Evolutionary conservation across 2,888 invertebrate genomes (phyloP), one percentile per base, ranked within the genome.

Genomic region (Lepidocyrtoides sp.): DNA sequence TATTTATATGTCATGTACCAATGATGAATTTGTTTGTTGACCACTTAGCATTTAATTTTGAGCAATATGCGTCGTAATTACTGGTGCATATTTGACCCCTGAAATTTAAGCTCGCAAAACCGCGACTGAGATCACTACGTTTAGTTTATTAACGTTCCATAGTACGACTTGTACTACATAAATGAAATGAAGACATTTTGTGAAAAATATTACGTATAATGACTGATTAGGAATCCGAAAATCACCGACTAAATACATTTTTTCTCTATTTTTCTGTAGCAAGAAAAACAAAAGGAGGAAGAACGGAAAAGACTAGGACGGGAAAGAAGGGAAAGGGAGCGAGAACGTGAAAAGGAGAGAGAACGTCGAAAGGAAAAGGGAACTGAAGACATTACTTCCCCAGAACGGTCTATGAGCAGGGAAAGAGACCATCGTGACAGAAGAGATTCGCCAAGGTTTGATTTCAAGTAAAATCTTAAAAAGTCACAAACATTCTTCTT

Each of bases 271-370:
- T 93, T 75, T 69, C 8, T 89, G 29, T 88, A 97, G 96, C 97
- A 97, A 95, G 97, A 97, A 95, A 97, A 97, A 95, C 97, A 97
- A 95, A 97, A 97, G 94, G 97, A 97, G 95, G 96, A 96, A 63
- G 96, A 96, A 94, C 96, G 96, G 93, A 95, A 94, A 94, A 94
- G 91, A 93, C 94, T 94, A 87, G 94, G 94, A 79, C 85, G 94
- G 29, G 94, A 94, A 81, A 89, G 94, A n/a, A 87, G 94, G 66
- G 95, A 95, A 82, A 94, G 95, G 66, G 95, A 95, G 91, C 94
- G 95, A 26, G 95, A 96, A 77, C 94, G 95, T 14, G 95, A 95
- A 88, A 94, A 95, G 36, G 95, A 96, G 92, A 95, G 95, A 85
- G 95, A 95, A 79, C 94, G 95, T 89, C 94, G 95, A 82, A 94